Evolutionary conservation across 2,888 invertebrate genomes (phyloP), one percentile per base, ranked within the genome.

Genomic region (Temnothorax unifasciatus): DNA sequence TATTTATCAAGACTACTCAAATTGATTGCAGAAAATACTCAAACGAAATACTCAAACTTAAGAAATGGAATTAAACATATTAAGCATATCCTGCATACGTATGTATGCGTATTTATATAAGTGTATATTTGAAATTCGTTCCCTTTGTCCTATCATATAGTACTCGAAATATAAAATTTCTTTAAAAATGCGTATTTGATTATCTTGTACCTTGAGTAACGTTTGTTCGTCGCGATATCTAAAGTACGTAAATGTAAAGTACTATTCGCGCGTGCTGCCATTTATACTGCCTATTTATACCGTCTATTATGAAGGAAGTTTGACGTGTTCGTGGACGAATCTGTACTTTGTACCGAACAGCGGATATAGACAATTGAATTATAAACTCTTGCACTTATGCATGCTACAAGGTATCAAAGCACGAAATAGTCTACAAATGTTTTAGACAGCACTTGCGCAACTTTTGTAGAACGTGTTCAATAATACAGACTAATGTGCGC

Each of bases 161-260:
- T 77, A 77, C n/a, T 66, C 21, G 54, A 54, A 68, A 77, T 77
- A 66, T 52, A 68, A 68, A 77, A 66, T 18, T 54, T 50, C 21
- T 63, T 64, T 5, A 21, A 50, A 50, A 63, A 41, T 9, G 57
- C 21, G 15, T 52, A 52, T 77, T 77, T 50, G 50, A 77, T 77
- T 52, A 54, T 47, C 75, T 76, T 38, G 50, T 64, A 66, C 8
- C 25, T 77, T 54, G 25, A 54, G n/a, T 15, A n/a, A 77, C 13
- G 54, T 77, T 54, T 54, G 25, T 66, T 54, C 13, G 41, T 66
- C 41, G 15, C 13, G 64, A 66, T 18, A 50, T 50, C n/a, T 75
- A 63, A 63, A 50, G 15, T 63, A 75, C 8, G 18, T 73, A 74
- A 63, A 52, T 76, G 50, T 76, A 63, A 63, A 50, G 5, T 63